These are phyloP conservation scores for Lordiphosa stackelbergi DNA, from an alignment of 1,140 invertebrate species.

Conservation along the genomic window DNA sequence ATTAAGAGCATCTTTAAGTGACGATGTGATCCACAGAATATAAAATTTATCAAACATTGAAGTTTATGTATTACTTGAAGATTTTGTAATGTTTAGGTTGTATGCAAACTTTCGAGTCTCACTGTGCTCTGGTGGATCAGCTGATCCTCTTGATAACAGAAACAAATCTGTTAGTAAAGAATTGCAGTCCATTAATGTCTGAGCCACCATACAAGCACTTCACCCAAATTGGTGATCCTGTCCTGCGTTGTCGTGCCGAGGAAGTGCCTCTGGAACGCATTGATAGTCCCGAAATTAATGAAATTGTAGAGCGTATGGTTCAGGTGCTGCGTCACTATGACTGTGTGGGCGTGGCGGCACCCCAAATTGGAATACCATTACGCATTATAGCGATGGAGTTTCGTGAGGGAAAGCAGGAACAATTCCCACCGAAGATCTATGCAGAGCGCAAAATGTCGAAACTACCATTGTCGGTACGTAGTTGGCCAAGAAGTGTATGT, in stretches of 20 bases:
- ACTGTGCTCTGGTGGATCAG: constrained; percentile 15
- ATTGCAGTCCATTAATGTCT: constrained; percentile 20
- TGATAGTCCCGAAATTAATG: constrained; percentile 79
- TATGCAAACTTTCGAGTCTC: not conserved
- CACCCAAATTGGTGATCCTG: constrained; percentile 84
- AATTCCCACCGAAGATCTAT: constrained; percentile 71
- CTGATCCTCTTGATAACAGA: constrained; percentile 29
- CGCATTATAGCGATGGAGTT: constrained; percentile 83
- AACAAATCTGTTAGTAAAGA: not conserved
- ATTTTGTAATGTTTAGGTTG: no score
- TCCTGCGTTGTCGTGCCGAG: constrained; percentile 79
- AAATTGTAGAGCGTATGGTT: constrained; percentile 79
- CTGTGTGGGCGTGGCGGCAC: constrained; percentile 83
- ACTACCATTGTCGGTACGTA: constrained; percentile 81
- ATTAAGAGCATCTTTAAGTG: no score
- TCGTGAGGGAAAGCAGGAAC: constrained; percentile 78
- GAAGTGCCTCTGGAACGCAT: constrained; percentile 79
- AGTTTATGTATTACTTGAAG: no score
- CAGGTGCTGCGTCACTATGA: constrained; percentile 81
- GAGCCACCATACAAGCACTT: constrained; percentile 81
- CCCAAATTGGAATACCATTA: constrained; percentile 84
- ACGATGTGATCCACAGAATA: no score
- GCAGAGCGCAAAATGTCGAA: constrained; percentile 79
- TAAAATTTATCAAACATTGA: no score
- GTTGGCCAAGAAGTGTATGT: not conserved